These are phyloP conservation scores for Gonioctena quinquepunctata DNA, from an alignment of 1,140 invertebrate species.

Conservation along the genomic window DNA sequence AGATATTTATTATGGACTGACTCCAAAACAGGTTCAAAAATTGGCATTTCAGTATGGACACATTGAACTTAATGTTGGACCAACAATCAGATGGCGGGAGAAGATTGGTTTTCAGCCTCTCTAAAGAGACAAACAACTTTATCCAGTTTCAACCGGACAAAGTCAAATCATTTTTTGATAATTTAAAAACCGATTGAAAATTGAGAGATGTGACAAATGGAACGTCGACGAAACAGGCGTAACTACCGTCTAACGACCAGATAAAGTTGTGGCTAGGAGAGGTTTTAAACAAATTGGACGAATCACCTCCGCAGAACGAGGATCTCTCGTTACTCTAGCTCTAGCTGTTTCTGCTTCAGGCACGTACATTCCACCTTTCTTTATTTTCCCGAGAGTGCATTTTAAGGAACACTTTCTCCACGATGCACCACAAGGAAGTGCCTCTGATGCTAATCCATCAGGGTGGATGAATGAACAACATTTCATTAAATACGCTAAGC, in stretches of 20 bases:
- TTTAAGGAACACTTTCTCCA: constrained; percentile 50
- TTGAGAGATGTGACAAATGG: too few species aligned
- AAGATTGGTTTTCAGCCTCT: too few species aligned
- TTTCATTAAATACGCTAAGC: constrained; percentile 54
- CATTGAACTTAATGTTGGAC: too few species aligned
- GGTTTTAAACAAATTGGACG: constrained; percentile 34
- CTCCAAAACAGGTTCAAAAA: too few species aligned
- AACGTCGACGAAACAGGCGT: constrained; percentile 20
- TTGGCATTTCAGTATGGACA: too few species aligned
- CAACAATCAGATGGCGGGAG: too few species aligned
- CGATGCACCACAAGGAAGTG: constrained; percentile 48
- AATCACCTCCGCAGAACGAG: constrained; percentile 53
- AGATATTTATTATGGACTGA: too few species aligned
- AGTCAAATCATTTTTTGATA: too few species aligned
- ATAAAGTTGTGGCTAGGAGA: constrained; percentile 21
- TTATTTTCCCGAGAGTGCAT: constrained; percentile 50
- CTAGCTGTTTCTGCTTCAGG: constrained; percentile 50
- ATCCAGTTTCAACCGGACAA: too few species aligned
- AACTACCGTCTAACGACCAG: constrained; percentile 13
- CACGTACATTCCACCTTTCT: constrained; percentile 50
- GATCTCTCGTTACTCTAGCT: constrained; percentile 51
- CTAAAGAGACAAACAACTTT: too few species aligned
- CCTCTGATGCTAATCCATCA: constrained; percentile 52
- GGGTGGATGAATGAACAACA: constrained; percentile 58
- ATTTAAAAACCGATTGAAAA: too few species aligned